Conservation (phyloP, 2,113 vertebrate species). For the Hepsetus odoe region DNA sequence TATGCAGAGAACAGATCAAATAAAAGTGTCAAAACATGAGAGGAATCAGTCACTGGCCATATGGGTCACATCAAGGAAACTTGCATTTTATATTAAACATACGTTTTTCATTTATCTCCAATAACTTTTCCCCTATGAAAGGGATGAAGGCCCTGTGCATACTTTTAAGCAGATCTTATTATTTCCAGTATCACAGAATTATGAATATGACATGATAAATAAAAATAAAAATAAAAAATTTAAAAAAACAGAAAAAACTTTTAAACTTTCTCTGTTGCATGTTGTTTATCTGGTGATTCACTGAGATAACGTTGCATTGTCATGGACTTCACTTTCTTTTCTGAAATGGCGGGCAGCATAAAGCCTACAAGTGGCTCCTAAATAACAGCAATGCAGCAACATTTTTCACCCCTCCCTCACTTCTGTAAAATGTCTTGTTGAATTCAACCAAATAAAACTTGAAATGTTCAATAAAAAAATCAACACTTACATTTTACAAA, state of each 20-base stretch:
- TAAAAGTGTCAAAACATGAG: neutral
- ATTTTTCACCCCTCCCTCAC: conserved; percentile 18
- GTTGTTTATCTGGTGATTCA: neutral
- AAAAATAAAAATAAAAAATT: neutral
- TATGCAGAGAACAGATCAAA: conserved; percentile 3
- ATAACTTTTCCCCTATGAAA: conserved; percentile 21
- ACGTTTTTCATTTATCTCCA: conserved; percentile 33
- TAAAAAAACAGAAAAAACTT: neutral
- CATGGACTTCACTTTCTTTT: conserved; percentile 4
- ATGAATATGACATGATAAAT: neutral
- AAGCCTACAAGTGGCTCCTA: conserved; percentile 3
- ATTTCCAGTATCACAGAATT: conserved; percentile 17
- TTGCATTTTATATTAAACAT: conserved; percentile 32
- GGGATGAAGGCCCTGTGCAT: conserved; percentile 3
- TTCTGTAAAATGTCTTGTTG: conserved; percentile 8
- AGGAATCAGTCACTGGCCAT: conserved; percentile 5
- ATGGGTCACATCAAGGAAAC: neutral
- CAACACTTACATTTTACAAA: conserved; percentile 11
- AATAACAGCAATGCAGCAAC: conserved; percentile 8
- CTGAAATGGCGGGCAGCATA: neutral
- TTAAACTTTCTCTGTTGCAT: neutral
- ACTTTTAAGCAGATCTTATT: conserved; percentile 16
- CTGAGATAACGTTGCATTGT: neutral
- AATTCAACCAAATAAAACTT: conserved; percentile 26
- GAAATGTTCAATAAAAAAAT: neutral